Conservation (phyloP, 2,113 vertebrate species). For the Charadrius vociferus region DNA sequence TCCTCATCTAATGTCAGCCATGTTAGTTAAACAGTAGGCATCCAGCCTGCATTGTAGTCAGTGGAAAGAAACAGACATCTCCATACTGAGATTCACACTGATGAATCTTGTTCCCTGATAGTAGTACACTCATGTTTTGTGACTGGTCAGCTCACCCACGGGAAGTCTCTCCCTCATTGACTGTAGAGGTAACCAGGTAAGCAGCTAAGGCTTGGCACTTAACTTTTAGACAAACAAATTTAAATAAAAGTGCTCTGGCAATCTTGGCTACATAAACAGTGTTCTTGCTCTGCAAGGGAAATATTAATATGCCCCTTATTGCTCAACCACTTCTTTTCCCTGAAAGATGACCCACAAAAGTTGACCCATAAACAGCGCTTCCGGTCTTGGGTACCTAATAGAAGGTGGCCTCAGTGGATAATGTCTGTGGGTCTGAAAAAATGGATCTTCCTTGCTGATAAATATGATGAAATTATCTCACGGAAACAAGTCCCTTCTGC, state of each 20-base stretch:
- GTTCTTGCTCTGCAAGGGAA: background rate
- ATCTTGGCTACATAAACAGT: background rate
- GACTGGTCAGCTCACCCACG: accelerated
- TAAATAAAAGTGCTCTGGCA: background rate
- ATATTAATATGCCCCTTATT: background rate
- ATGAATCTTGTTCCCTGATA: background rate
- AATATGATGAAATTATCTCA: background rate
- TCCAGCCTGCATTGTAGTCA: background rate
- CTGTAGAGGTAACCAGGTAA: background rate
- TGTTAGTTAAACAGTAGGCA: background rate
- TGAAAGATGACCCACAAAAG: background rate
- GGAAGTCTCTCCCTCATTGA: background rate
- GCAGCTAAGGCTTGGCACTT: background rate
- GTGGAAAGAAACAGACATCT: background rate
- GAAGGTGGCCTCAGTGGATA: background rate
- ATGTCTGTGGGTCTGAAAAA: background rate
- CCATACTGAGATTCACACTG: background rate
- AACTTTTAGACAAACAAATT: background rate
- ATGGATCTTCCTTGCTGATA: background rate
- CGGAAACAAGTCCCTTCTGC: background rate
- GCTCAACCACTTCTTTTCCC: background rate
- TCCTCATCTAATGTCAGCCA: background rate
- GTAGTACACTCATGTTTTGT: background rate
- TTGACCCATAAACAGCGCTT: background rate
- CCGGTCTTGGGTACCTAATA: background rate